Evolutionary conservation across 2,113 vertebrate genomes (phyloP).

Genomic region (Chauna torquata): DNA sequence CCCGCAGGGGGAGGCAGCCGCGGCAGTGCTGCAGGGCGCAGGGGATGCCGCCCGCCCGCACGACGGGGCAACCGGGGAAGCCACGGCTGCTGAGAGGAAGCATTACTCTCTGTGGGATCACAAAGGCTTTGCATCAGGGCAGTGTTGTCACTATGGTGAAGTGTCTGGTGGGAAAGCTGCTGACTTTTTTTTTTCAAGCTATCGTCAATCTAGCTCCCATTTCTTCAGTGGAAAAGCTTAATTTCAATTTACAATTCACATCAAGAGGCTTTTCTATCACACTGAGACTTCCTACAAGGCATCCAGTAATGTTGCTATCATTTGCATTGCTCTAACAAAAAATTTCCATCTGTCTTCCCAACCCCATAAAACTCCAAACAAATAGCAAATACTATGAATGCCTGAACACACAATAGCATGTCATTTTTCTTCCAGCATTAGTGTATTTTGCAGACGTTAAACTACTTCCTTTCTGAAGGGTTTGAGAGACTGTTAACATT

Average conservation of each 20-base stretch:
- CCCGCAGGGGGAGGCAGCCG: too few species aligned
- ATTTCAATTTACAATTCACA: slow-evolving; percentile 40
- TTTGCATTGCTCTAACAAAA: slow-evolving; percentile 34
- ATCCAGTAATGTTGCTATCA: slow-evolving; percentile 10
- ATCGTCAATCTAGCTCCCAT: neutral
- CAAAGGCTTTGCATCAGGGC: neutral
- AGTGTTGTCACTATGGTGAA: neutral
- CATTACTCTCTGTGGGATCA: neutral
- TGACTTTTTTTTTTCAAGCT: neutral
- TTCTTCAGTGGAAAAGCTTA: slow-evolving; percentile 17
- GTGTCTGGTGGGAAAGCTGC: neutral
- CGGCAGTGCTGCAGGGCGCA: neutral
- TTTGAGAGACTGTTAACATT: slow-evolving; percentile 44
- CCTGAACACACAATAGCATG: slow-evolving; percentile 53
- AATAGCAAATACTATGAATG: slow-evolving; percentile 49
- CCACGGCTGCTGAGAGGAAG: too few species aligned
- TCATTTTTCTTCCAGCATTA: slow-evolving; percentile 57
- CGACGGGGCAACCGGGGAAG: too few species aligned
- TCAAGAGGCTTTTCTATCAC: slow-evolving; percentile 16
- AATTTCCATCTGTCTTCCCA: slow-evolving; percentile 38
- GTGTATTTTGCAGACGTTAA: slow-evolving; percentile 28
- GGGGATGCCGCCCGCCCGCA: too few species aligned
- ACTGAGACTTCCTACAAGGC: slow-evolving; percentile 38
- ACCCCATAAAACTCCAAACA: slow-evolving; percentile 55
- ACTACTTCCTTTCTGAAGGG: slow-evolving; percentile 38